Evolutionary conservation across 1,140 invertebrate genomes (phyloP), one percentile per base, ranked within the genome.

Genomic region (Steinernema feltiae): DNA sequence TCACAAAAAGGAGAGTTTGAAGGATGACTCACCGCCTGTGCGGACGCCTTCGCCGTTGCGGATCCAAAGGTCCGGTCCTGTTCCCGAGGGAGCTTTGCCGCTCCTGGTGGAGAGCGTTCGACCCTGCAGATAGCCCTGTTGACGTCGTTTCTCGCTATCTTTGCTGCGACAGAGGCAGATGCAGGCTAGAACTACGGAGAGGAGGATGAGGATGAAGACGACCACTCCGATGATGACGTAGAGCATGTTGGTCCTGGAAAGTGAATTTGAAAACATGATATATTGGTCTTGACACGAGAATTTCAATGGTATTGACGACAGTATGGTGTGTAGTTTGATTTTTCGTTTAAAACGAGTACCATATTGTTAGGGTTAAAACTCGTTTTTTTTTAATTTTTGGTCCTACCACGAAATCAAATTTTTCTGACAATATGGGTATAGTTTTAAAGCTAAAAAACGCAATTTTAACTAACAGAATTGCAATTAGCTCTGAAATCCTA

Each of bases 151-250:
- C 69, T 73, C 48, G 75, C 35, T 79, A 27, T 70, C 21, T 29
- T 71, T 15, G 63, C 35, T 30, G 30, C 27, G 48, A 27, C 41
- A 74, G 12, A 80, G 30, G 32, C 84, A 83, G 21, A 83, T 30
- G 31, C 77, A 75, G 30, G 70, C 53, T 32, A 86, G 46, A 21
- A 85, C 63, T 3, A 86, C 69, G 32, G 82, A 41, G 2, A 84
- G 27, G 21, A 84, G 32, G 3, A 84, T 35, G 29, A 86, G 30
- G 53, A 82, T 53, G 30, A 84, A 70, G 31, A 41, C 48, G 18
- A 75, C 35, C 18, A 82, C 70, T 3, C 77, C 75, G 32, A 82
- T 71, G 3, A 82, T 69, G 18, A 83, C 74, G 32, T 86, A 84
- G 15, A 78, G 77, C 46, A 73, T 27, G 41, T 79, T 84, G 18